Evolutionary conservation across 2,113 vertebrate species (phyloP), one percentile per base, ranked within the genome.

Genomic region (Ciconia maguari): DNA sequence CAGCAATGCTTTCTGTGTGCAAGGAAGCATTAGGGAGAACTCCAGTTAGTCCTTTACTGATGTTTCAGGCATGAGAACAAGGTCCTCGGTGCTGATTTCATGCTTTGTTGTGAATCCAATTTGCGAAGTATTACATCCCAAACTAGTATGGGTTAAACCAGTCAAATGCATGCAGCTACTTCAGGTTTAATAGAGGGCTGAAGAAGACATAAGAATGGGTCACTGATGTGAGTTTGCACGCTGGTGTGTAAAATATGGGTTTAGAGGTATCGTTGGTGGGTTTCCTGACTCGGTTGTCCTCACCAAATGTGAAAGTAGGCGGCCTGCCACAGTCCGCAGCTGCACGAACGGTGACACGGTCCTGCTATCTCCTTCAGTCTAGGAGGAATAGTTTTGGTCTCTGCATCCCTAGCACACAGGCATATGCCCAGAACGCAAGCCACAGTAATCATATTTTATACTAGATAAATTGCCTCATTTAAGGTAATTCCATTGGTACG

Each of bases 391-490:
- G 22, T 49, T 93, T 62, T 0, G 4, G 34, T 42, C 44, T 41
- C 38, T 76, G 10, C 19, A 29, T 13, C 16, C 72, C 34, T 32
- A 68, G 13, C 48, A 78, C 29, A 54, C 3, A 66, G 32, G 14
- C 46, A 15, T 42, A 11, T n/a, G 7, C 22, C 16, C 42, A 82
- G 72, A 84, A 69, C 2, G 3, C 0, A 2, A 87, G 25, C 11
- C 74, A 49, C 10, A 49, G 52, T 52, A 76, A 61, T 82, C 4
- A 11, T 68, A 72, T 84, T 93, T 91, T 89, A 34, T 79, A 20
- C 36, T 71, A 54, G 65, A 95, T 80, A 83, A 93, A 91, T 83
- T 48, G 17, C 34, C 30, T 91, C 29, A 52, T 85, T 94, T 87
- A 69, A 79, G 30, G 44, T 89, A 83, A 87, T 91, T 65, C 15